A percentile compares a stretch with the other conserved stretches of the same genome.
These are phyloP conservation scores for Pseudomyrmex concolor DNA, from an alignment of 1,140 invertebrate genomes.

Conservation along the genomic window DNA sequence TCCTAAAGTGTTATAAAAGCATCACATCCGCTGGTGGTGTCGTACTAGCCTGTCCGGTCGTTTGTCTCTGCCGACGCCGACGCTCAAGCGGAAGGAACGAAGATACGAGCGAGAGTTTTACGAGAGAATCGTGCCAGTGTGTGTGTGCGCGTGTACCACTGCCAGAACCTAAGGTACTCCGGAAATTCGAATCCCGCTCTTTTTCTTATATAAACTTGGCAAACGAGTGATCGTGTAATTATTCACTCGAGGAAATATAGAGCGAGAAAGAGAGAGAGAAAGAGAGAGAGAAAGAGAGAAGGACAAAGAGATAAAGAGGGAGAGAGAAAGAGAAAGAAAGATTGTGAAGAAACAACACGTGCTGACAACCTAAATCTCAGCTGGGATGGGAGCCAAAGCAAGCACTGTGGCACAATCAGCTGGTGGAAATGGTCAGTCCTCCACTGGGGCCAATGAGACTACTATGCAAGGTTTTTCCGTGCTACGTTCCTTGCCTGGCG, in stretches of 20 bases:
- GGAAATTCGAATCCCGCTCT: slow-evolving; percentile 21
- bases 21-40: slow-evolving; percentile 4
- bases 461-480: slow-evolving; percentile 89
- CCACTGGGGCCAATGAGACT: slow-evolving; percentile 90
- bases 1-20: slow-evolving; percentile 60
- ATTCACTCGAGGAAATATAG: background rate
- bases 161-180: slow-evolving; percentile 63
- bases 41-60: slow-evolving; percentile 14
- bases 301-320: background rate
- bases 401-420: slow-evolving; percentile 91
- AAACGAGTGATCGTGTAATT: background rate
- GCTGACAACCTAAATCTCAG: slow-evolving; percentile 41
- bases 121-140: slow-evolving; percentile 65
- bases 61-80: slow-evolving; percentile 27
- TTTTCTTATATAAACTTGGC: background rate
- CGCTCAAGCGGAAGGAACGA: slow-evolving; percentile 19
- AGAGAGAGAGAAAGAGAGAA: background rate
- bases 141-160: slow-evolving; percentile 62
- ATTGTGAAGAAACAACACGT: slow-evolving; percentile 28
- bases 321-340: background rate
- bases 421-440: slow-evolving; percentile 89
- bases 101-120: slow-evolving; percentile 36
- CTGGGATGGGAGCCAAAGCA: slow-evolving; percentile 92
- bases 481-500: slow-evolving; percentile 89
- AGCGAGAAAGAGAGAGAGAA: background rate